These are phyloP conservation scores for Muscicapa comitata DNA, from an alignment of 2,797 vertebrate species.

Conservation along the genomic window DNA sequence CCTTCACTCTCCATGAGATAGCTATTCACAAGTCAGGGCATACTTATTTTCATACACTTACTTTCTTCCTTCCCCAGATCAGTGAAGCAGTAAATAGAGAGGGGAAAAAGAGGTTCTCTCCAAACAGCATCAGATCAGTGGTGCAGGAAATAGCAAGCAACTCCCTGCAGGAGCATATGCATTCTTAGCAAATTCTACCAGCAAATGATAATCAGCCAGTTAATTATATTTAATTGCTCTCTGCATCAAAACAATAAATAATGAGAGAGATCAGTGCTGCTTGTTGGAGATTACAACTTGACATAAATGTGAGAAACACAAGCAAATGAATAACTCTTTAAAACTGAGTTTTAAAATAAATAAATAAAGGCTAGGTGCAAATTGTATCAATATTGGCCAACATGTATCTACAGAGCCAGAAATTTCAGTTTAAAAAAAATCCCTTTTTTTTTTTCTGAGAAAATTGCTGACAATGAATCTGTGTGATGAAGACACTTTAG, in stretches of 20 bases:
- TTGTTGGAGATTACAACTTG: constrained; percentile 63
- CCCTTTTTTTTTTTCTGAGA: neutral
- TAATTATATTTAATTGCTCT: constrained; percentile 81
- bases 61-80: constrained; percentile 70
- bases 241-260: constrained; percentile 80
- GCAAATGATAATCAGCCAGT: constrained; percentile 69
- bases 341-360: neutral
- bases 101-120: constrained; percentile 46
- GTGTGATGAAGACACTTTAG: neutral
- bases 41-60: constrained; percentile 70
- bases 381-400: neutral
- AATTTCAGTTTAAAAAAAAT: neutral
- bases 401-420: neutral
- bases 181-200: constrained; percentile 72
- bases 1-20: constrained; percentile 21
- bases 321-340: constrained; percentile 10
- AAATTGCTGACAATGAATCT: neutral
- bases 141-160: constrained; percentile 77
- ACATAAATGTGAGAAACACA: constrained; percentile 43
- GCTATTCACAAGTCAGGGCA: constrained; percentile 63
- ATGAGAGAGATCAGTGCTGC: constrained; percentile 51
- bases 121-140: constrained; percentile 69
- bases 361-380: neutral
- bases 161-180: constrained; percentile 72
- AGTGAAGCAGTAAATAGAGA: constrained; percentile 81